These are phyloP conservation scores for Meloidogyne chitwoodi DNA, from an alignment of 1,140 invertebrate genomes.

Conservation along the genomic window DNA sequence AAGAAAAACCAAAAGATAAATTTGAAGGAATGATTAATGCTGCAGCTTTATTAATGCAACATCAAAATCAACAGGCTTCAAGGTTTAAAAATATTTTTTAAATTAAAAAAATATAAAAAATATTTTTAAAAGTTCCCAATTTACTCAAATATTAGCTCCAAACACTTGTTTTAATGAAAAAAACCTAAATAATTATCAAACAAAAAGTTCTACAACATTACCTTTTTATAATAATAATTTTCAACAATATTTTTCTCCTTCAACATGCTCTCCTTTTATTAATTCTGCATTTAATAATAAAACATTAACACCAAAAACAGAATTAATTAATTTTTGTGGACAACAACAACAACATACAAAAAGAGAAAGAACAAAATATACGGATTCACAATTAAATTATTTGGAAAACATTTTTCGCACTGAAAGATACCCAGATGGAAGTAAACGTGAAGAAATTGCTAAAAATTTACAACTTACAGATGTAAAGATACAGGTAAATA, in stretches of 20 bases:
- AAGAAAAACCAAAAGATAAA: not conserved
- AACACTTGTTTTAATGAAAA: not conserved
- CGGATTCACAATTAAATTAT: conserved; percentile 11
- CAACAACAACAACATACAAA: not conserved
- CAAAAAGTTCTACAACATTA: not conserved
- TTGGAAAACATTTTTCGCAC: not conserved
- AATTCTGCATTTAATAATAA: not conserved
- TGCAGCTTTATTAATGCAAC: not conserved
- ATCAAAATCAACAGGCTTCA: not conserved
- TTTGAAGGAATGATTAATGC: not conserved
- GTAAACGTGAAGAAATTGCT: conserved; percentile 8
- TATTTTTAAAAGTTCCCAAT: not conserved
- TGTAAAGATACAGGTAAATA: conserved; percentile 11
- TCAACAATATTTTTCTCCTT: not conserved
- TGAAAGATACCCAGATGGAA: not conserved
- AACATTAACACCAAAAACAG: not conserved
- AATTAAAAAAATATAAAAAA: not conserved
- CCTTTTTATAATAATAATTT: not conserved
- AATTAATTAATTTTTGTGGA: not conserved
- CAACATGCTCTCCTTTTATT: not conserved
- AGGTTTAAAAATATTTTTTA: not conserved
- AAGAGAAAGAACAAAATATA: conserved; percentile 18
- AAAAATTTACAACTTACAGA: conserved; percentile 13
- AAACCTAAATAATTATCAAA: not conserved
- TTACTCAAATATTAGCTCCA: not conserved